Conservation (phyloP, 1,140 invertebrate species). For the Cotesia chilonis region DNA sequence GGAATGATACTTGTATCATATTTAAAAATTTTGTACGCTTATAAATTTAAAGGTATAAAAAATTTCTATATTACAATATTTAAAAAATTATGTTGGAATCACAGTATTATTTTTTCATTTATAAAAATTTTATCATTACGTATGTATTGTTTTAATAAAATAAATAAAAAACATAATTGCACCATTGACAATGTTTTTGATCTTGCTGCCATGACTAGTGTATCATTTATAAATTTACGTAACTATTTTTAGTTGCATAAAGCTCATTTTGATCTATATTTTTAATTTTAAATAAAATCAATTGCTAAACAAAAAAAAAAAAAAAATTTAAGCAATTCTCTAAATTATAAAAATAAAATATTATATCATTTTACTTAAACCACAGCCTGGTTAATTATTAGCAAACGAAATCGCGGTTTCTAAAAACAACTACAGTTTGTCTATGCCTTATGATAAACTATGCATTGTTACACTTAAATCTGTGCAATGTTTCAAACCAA, state of each 20-base stretch:
- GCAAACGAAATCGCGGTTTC: background rate
- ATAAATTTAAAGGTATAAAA: conserved; percentile 35
- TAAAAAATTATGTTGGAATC: conserved; percentile 51
- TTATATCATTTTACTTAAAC: background rate
- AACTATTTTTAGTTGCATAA: conserved; percentile 39
- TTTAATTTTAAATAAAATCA: background rate
- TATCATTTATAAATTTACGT: conserved; percentile 24
- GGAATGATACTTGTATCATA: conserved; percentile 22
- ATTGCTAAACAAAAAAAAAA: conserved; percentile 18
- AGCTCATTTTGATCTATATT: conserved; percentile 49
- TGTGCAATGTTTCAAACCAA: background rate
- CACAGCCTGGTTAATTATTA: conserved; percentile 21
- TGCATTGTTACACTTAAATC: too few relatives aligned
- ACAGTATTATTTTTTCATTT: conserved; percentile 44
- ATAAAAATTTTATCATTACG: conserved; percentile 2
- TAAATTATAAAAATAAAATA: conserved; percentile 19
- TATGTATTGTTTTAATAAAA: conserved; percentile 4
- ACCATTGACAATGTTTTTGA: conserved; percentile 53
- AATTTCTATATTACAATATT: conserved; percentile 48
- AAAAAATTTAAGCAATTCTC: conserved; percentile 1
- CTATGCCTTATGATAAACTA: too few relatives aligned
- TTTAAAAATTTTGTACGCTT: conserved; percentile 4
- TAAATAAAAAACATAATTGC: conserved; percentile 52
- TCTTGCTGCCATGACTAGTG: conserved; percentile 52
- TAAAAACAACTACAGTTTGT: conserved; percentile 10